These are phyloP conservation scores for Bilobella aurantiaca DNA, from an alignment of 1,140 invertebrate species.

Conservation along the genomic window DNA sequence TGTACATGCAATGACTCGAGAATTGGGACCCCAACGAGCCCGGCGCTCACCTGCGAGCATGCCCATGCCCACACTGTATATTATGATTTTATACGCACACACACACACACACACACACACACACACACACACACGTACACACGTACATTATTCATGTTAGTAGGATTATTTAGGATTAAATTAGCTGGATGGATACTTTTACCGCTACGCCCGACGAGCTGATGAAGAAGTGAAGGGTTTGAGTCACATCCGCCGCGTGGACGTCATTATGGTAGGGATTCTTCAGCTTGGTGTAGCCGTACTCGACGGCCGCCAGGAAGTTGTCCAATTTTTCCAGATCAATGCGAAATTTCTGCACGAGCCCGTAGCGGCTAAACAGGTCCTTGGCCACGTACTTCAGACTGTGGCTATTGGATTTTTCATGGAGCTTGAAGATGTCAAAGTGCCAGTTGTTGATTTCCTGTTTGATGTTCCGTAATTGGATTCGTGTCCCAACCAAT, in stretches of 20 bases:
- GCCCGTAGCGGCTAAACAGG: slow-evolving; percentile 86
- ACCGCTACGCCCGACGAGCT: slow-evolving; percentile 86
- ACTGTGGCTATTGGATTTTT: slow-evolving; percentile 61
- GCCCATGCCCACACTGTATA: no score
- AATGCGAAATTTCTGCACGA: slow-evolving; percentile 74
- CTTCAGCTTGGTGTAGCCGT: slow-evolving; percentile 68
- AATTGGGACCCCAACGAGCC: no score
- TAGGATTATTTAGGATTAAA: no score
- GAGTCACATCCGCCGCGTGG: slow-evolving; percentile 78
- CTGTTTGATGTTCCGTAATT: no score
- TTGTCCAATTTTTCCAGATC: slow-evolving; percentile 56
- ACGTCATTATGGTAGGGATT: slow-evolving; percentile 94
- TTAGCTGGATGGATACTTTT: slow-evolving; percentile 34
- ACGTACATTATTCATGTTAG: no score
- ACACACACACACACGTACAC: no score
- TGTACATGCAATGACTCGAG: no score
- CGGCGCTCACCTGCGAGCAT: no score
- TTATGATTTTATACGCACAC: no score
- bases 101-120: no score
- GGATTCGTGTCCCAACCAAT: no score
- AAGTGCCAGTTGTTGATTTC: slow-evolving; percentile 90
- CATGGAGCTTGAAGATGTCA: slow-evolving; percentile 80
- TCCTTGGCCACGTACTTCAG: slow-evolving; percentile 74
- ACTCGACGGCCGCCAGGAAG: slow-evolving; percentile 61
- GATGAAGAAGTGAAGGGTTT: slow-evolving; percentile 65